Conservation (phyloP, 1,140 invertebrate species). For the Ylistrum balloti region DNA sequence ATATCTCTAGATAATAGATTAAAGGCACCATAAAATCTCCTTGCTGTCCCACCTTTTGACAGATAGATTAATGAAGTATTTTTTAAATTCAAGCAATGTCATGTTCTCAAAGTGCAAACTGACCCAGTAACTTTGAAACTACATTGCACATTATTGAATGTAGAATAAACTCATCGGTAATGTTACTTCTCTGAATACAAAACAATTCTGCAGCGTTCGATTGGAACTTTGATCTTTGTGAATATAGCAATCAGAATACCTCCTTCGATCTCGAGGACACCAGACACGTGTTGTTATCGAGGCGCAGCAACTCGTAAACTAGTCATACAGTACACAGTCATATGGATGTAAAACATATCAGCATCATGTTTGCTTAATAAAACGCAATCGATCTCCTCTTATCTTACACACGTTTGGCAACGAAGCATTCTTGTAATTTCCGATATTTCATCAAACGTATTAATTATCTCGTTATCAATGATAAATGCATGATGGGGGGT, state of each 20-base stretch:
- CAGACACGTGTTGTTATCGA: background rate
- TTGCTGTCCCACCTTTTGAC: too few species aligned
- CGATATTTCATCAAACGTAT: constrained; percentile 29
- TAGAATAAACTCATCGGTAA: too few species aligned
- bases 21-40: too few species aligned
- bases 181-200: too few species aligned
- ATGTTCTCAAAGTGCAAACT: too few species aligned
- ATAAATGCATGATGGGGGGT: constrained; percentile 21
- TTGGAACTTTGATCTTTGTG: background rate
- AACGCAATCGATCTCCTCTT: background rate
- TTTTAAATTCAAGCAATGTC: too few species aligned
- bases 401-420: background rate
- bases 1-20: too few species aligned
- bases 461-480: constrained; percentile 29
- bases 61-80: too few species aligned
- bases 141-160: too few species aligned
- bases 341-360: background rate
- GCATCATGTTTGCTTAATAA: background rate
- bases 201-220: background rate
- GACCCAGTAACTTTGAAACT: too few species aligned
- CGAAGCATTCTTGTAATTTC: constrained; percentile 1
- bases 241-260: background rate
- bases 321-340: background rate
- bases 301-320: background rate
- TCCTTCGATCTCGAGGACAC: background rate